Conservation (phyloP, 2,888 invertebrate genomes). For the Nephrotoma appendiculata region DNA sequence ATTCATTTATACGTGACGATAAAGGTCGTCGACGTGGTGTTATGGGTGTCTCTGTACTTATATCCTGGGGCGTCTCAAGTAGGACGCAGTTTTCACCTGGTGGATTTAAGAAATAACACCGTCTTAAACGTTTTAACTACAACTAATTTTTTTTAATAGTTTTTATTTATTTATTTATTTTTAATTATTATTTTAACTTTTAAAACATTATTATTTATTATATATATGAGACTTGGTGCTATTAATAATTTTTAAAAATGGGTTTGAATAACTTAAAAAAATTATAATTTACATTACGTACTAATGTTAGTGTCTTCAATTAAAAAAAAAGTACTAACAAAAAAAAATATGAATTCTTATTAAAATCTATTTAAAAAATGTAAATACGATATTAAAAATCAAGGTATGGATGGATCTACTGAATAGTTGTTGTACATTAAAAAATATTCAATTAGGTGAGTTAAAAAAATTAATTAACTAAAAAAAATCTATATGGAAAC, state of each 20-base stretch:
- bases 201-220: conserved; percentile 4
- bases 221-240: not conserved
- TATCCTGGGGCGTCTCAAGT: conserved; percentile 58
- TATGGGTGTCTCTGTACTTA: conserved; percentile 19
- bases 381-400: not conserved
- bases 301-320: not conserved
- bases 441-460: not conserved
- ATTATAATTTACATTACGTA: not conserved
- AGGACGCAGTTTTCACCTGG: conserved; percentile 72
- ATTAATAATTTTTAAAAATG: not conserved
- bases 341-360: not conserved
- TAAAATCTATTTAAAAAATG: not conserved
- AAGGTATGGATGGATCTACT: not conserved
- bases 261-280: not conserved
- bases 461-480: not conserved
- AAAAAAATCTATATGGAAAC: not conserved
- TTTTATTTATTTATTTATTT: conserved; percentile 4
- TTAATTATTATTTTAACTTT: conserved; percentile 3
- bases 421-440: not conserved
- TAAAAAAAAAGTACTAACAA: not conserved
- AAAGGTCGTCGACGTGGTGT: conserved; percentile 31
- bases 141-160: conserved; percentile 1
- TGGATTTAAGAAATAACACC: conserved; percentile 39
- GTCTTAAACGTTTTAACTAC: conserved; percentile 14
- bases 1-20: conserved; percentile 31